Conservation (phyloP, 2,113 vertebrate species). For the Gopherus flavomarginatus region DNA sequence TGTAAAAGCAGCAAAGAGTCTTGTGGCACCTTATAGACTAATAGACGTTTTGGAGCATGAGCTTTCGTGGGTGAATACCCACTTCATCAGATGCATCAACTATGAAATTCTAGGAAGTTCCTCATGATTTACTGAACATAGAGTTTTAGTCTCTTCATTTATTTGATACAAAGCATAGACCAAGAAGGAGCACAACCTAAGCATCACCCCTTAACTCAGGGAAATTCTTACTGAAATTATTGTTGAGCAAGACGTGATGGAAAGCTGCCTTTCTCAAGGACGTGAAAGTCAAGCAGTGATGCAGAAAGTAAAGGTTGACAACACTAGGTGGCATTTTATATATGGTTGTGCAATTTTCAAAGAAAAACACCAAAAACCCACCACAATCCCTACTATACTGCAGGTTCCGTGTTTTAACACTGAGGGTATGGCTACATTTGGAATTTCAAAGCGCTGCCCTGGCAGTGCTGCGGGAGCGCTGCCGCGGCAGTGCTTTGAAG, state of each 20-base stretch:
- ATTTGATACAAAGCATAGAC: slow-evolving; percentile 2
- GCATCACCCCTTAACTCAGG: not conserved
- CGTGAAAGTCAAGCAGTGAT: slow-evolving; percentile 39
- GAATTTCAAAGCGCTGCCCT: no score
- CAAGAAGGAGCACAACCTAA: slow-evolving; percentile 30
- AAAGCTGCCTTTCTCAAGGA: slow-evolving; percentile 18
- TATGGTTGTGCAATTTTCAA: slow-evolving; percentile 64
- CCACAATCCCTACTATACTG: not conserved
- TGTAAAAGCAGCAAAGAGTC: no score
- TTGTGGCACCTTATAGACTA: no score
- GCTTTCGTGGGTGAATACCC: no score
- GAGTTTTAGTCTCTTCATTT: not conserved
- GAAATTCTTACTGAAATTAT: slow-evolving; percentile 27
- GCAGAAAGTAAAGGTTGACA: slow-evolving; percentile 56
- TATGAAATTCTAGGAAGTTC: slow-evolving; percentile 39
- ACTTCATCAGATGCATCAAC: not conserved
- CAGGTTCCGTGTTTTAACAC: slow-evolving; percentile 33
- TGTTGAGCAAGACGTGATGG: not conserved
- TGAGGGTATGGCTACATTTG: no score
- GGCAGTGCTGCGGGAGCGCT: no score
- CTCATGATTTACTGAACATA: slow-evolving; percentile 12
- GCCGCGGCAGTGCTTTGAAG: no score
- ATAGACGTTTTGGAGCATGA: no score
- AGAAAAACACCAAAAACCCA: slow-evolving; percentile 47
- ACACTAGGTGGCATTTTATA: slow-evolving; percentile 60